These are phyloP conservation scores for Arothron firmamentum DNA, from an alignment of 2,113 vertebrate species.

Conservation along the genomic window DNA sequence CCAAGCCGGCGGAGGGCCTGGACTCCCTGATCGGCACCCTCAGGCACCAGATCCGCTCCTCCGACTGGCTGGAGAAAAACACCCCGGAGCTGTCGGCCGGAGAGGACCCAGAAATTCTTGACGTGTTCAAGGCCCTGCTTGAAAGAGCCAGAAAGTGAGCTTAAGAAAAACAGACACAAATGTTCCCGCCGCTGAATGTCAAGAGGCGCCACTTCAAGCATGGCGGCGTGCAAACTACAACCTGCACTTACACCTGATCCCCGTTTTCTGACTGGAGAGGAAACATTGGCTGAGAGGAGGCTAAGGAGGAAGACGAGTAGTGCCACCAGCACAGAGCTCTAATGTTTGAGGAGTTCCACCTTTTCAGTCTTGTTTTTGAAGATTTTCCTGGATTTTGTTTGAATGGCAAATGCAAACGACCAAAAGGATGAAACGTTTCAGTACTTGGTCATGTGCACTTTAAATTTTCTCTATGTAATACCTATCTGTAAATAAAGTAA, in stretches of 20 bases:
- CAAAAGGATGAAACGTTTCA: conserved; percentile 18
- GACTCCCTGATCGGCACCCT: conserved; percentile 78
- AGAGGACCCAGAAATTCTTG: conserved; percentile 82
- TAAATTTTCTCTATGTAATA: conserved; percentile 30
- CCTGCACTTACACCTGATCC: conserved; percentile 21
- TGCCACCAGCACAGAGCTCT: conserved; percentile 26
- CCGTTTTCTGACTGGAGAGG: conserved; percentile 6
- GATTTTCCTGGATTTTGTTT: not conserved
- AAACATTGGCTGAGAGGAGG: not conserved
- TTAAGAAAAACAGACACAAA: conserved; percentile 22
- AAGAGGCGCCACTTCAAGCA: conserved; percentile 20
- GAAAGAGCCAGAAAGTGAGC: conserved; percentile 76
- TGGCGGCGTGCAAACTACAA: conserved; percentile 15
- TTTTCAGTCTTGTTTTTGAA: conserved; percentile 2
- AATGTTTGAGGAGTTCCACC: conserved; percentile 2
- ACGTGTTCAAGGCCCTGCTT: conserved; percentile 81
- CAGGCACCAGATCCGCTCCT: conserved; percentile 78
- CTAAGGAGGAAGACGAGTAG: conserved; percentile 13
- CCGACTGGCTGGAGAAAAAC: conserved; percentile 83
- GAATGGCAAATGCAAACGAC: conserved; percentile 43
- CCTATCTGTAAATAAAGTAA: conserved; percentile 41
- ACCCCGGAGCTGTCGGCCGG: conserved; percentile 78
- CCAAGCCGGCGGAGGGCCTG: conserved; percentile 59
- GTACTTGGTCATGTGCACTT: conserved; percentile 23
- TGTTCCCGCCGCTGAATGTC: conserved; percentile 27